phyloP scores from a whole-genome alignment of 2,888 invertebrate species.

The Diarsia rubi region DNA sequence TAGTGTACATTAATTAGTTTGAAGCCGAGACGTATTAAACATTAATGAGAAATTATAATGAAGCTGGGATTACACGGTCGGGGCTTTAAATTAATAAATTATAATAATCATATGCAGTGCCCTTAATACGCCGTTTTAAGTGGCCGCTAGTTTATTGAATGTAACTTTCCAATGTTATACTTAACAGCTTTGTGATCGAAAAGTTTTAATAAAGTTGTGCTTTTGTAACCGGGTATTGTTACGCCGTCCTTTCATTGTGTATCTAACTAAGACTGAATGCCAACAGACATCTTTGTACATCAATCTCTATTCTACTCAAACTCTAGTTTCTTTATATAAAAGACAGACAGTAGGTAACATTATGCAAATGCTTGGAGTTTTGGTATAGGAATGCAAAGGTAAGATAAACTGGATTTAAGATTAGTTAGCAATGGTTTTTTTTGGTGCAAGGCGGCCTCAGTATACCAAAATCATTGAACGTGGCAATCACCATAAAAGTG shows the following conservation, averaged over 20 bases:
- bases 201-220: slow-evolving; percentile 34
- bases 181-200: slow-evolving; percentile 52
- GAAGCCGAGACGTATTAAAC: slow-evolving; percentile 77
- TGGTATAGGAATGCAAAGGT: background rate
- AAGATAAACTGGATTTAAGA: background rate
- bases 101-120: slow-evolving; percentile 69
- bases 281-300: background rate
- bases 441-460: too few species aligned
- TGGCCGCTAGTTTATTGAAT: slow-evolving; percentile 51
- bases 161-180: slow-evolving; percentile 59
- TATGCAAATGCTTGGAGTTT: background rate
- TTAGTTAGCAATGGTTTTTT: background rate
- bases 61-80: slow-evolving; percentile 77
- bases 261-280: background rate
- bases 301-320: background rate
- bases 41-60: slow-evolving; percentile 83
- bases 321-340: background rate
- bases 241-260: slow-evolving; percentile 8
- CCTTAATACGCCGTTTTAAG: slow-evolving; percentile 63
- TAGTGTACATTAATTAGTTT: slow-evolving; percentile 82
- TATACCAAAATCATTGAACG: too few species aligned
- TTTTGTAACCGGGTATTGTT: slow-evolving; percentile 1
- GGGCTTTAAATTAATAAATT: slow-evolving; percentile 74
- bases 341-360: background rate
- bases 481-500: too few species aligned